A percentile compares a stretch with the other conserved stretches of the same genome.
phyloP scores from a whole-genome alignment of 2,888 invertebrate species.

The Eupithecia subfuscata region DNA sequence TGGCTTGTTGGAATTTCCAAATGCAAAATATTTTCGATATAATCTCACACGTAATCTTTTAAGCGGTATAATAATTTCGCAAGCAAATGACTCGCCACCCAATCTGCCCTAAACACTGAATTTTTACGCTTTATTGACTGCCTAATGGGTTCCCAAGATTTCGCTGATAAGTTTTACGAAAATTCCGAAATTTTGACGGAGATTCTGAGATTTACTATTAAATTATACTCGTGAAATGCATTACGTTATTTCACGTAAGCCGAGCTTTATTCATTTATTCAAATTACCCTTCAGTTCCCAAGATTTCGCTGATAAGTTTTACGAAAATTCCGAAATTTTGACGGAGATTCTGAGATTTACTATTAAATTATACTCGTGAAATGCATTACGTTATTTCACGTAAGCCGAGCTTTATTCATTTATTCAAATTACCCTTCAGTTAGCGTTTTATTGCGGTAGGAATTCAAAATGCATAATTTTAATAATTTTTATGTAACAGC shows the following conservation, averaged over 20 bases:
- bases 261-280: no score
- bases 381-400: slow-evolving; percentile 31
- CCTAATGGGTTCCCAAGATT: slow-evolving; percentile 54
- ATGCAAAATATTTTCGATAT: background rate
- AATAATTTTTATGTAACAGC: background rate
- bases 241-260: no score
- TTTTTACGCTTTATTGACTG: slow-evolving; percentile 57
- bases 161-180: slow-evolving; percentile 45
- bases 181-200: slow-evolving; percentile 27
- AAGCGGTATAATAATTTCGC: slow-evolving; percentile 17
- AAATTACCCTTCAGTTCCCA: no score
- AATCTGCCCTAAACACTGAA: slow-evolving; percentile 53
- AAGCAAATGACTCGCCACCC: slow-evolving; percentile 42
- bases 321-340: slow-evolving; percentile 25
- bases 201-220: background rate
- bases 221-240: slow-evolving; percentile 40
- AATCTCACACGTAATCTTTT: slow-evolving; percentile 11
- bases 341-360: slow-evolving; percentile 1
- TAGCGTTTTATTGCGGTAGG: background rate
- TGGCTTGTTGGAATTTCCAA: no score
- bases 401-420: background rate
- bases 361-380: slow-evolving; percentile 34
- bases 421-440: background rate
- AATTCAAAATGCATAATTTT: background rate
- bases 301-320: slow-evolving; percentile 49